Percentiles rank a stretch among this genome's conserved stretches.
These are phyloP conservation scores for Luperina nickerlii DNA, from an alignment of 2,888 invertebrate genomes.

Conservation along the genomic window DNA sequence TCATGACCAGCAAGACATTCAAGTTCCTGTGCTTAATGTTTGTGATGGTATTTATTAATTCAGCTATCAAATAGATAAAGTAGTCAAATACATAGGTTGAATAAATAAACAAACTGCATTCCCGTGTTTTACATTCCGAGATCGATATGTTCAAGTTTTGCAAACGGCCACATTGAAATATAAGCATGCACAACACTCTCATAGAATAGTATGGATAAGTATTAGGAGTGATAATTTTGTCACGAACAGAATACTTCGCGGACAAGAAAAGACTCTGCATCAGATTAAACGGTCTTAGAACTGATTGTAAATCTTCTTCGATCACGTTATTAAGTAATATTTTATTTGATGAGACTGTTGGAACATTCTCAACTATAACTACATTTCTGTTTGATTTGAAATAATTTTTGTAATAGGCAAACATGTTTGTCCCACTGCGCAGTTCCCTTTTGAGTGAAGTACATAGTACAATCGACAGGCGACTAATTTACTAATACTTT, in stretches of 20 bases:
- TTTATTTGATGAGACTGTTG: not conserved
- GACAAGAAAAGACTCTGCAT: slow-evolving; percentile 32
- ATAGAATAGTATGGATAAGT: slow-evolving; percentile 5
- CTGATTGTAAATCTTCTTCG: slow-evolving; percentile 26
- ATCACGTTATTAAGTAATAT: slow-evolving; percentile 11
- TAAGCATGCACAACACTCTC: slow-evolving; percentile 3
- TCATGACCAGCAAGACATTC: slow-evolving; percentile 24
- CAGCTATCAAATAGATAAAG: not conserved
- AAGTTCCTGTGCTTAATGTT: slow-evolving; percentile 1
- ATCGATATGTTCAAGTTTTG: not conserved
- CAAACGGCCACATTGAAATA: not conserved
- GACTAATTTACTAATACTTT: no score
- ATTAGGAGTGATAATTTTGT: slow-evolving; percentile 22
- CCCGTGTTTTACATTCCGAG: not conserved
- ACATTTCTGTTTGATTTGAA: not conserved
- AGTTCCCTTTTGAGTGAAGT: no score
- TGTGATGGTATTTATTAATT: not conserved
- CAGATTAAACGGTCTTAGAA: slow-evolving; percentile 31
- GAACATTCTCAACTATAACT: not conserved
- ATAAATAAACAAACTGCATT: not conserved
- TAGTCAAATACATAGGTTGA: not conserved
- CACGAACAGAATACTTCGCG: slow-evolving; percentile 23
- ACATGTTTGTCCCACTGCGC: not conserved
- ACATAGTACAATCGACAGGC: no score
- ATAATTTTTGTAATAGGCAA: not conserved